These are phyloP conservation scores for Prunella strophiata DNA, from an alignment of 2,797 vertebrate species.

Conservation along the genomic window DNA sequence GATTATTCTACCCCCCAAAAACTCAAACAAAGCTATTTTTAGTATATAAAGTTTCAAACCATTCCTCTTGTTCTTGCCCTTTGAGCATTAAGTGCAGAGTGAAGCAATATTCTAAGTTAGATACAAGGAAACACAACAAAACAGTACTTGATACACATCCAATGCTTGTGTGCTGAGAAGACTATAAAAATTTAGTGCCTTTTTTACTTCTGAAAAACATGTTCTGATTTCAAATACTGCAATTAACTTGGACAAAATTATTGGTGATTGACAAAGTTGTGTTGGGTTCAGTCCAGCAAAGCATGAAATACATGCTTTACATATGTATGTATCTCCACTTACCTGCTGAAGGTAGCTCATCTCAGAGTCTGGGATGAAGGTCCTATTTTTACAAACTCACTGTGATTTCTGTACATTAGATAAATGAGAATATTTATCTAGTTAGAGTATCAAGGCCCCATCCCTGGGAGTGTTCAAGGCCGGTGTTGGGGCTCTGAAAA, in stretches of 20 bases:
- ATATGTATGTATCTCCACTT: background rate
- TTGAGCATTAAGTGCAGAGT: background rate
- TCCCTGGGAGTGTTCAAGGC: background rate
- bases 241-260: background rate
- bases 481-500: background rate
- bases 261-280: background rate
- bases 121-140: slow-evolving; percentile 27
- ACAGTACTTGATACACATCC: background rate
- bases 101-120: slow-evolving; percentile 20
- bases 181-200: background rate
- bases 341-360: background rate
- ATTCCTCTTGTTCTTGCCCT: background rate
- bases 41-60: background rate
- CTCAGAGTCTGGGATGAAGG: background rate
- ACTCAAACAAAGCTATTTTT: slow-evolving; percentile 51
- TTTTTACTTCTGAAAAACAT: background rate
- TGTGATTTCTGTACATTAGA: background rate
- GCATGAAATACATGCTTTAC: background rate
- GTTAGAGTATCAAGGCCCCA: background rate
- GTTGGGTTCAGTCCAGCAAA: background rate
- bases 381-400: background rate
- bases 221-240: background rate
- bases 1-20: background rate
- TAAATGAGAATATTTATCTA: background rate
- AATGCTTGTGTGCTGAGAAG: background rate